Evolutionary conservation across 2,888 invertebrate species (phyloP).

Genomic region (Aspidiotus rigidus): DNA sequence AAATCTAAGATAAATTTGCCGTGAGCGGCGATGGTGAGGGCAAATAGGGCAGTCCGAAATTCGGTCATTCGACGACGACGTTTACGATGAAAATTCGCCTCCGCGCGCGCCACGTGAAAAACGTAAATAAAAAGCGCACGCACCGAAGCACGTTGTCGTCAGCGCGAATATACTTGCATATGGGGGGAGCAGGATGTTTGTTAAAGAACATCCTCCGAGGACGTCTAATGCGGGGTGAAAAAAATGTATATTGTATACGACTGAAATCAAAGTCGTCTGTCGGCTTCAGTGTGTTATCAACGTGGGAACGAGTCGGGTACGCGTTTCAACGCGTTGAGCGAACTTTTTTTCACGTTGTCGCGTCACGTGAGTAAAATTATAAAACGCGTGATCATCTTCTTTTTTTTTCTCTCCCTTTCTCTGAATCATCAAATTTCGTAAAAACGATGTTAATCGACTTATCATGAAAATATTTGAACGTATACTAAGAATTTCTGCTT

Average conservation of each 20-base stretch:
- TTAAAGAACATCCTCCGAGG: neutral
- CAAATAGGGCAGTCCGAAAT: neutral
- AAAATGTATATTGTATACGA: neutral
- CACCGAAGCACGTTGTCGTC: conserved; percentile 25
- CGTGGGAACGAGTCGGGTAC: conserved; percentile 15
- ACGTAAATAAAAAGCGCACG: conserved; percentile 26
- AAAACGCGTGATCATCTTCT: no score
- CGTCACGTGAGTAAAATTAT: no score
- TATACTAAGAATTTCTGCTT: no score
- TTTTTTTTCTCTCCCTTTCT: no score
- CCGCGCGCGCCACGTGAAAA: conserved; percentile 3
- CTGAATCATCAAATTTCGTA: no score
- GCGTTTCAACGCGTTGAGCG: conserved; percentile 7
- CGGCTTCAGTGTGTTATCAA: conserved; percentile 14
- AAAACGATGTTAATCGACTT: no score
- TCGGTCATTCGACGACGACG: neutral
- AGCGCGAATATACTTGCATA: conserved; percentile 6
- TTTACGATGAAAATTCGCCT: neutral
- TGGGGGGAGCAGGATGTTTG: neutral
- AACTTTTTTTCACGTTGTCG: no score
- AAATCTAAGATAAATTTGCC: no score
- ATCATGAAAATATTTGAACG: no score
- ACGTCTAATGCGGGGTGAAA: neutral
- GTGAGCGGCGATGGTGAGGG: neutral
- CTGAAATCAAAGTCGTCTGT: neutral